These are phyloP conservation scores for Potorous gilbertii DNA, from an alignment of 2,797 vertebrate species.

Conservation along the genomic window DNA sequence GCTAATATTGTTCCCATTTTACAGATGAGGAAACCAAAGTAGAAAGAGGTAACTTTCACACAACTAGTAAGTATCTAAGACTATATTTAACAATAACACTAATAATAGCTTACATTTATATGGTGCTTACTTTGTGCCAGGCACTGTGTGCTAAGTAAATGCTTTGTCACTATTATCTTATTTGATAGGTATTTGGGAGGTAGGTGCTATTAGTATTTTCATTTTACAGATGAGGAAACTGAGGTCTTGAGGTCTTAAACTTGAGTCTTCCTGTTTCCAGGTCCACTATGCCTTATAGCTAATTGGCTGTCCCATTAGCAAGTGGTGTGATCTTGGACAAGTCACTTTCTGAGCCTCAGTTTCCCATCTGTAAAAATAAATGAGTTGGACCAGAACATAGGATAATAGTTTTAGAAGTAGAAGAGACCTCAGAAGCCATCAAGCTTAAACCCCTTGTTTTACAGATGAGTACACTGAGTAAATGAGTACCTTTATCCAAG, in stretches of 20 bases:
- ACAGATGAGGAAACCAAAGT: background rate
- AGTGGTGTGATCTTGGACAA: background rate
- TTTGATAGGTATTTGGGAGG: background rate
- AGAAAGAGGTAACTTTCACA: background rate
- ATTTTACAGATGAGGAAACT: background rate
- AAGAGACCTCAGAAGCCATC: background rate
- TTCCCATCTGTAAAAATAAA: background rate
- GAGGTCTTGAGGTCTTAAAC: background rate
- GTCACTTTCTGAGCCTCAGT: background rate
- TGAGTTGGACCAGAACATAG: background rate
- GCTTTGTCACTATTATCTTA: background rate
- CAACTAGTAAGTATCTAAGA: background rate
- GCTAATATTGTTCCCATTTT: background rate
- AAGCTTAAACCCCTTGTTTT: background rate
- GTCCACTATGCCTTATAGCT: background rate
- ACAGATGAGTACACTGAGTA: background rate
- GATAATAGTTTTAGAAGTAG: background rate
- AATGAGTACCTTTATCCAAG: background rate
- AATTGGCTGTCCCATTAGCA: background rate
- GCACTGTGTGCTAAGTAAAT: background rate
- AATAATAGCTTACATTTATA: background rate
- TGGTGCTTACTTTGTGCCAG: background rate
- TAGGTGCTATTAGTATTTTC: background rate
- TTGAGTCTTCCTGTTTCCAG: background rate
- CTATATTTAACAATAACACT: background rate